These are phyloP conservation scores for Ivindomyrus marchei DNA, from an alignment of 2,113 vertebrate species.

Conservation along the genomic window DNA sequence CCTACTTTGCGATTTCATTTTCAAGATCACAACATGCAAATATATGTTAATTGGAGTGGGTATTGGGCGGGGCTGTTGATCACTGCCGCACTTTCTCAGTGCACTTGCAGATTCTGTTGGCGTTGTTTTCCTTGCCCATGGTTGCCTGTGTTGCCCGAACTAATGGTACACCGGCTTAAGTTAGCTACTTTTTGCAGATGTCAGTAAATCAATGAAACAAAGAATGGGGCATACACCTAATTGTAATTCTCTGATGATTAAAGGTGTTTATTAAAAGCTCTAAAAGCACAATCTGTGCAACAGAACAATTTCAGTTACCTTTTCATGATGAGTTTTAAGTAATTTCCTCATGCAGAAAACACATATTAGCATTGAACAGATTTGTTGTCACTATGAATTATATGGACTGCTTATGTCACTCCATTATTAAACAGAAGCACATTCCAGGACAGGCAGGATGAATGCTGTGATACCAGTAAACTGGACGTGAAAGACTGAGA, in stretches of 20 bases:
- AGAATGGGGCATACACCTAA: neutral
- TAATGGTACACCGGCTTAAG: too few species aligned
- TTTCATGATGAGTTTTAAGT: neutral
- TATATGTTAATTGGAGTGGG: too few species aligned
- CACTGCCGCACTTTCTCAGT: too few species aligned
- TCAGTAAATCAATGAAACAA: neutral
- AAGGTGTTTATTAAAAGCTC: neutral
- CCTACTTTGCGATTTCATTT: too few species aligned
- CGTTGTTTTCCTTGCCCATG: too few species aligned
- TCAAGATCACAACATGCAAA: too few species aligned
- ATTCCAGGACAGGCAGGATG: neutral
- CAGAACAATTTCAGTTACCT: neutral
- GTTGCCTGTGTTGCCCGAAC: too few species aligned
- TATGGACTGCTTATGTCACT: neutral
- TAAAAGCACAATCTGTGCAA: neutral
- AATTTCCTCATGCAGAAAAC: slow-evolving; percentile 6
- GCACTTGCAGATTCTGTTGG: too few species aligned
- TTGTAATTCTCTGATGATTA: neutral
- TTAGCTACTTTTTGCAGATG: neutral
- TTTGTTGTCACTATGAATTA: slow-evolving; percentile 1
- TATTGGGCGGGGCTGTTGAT: too few species aligned
- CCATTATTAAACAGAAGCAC: neutral
- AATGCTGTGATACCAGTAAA: neutral
- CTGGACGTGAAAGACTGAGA: neutral
- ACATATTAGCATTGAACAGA: slow-evolving; percentile 3